Evolutionary conservation across 2,113 vertebrate genomes (phyloP), one percentile per base, ranked within the genome.

Genomic region (Semnopithecus entellus): DNA sequence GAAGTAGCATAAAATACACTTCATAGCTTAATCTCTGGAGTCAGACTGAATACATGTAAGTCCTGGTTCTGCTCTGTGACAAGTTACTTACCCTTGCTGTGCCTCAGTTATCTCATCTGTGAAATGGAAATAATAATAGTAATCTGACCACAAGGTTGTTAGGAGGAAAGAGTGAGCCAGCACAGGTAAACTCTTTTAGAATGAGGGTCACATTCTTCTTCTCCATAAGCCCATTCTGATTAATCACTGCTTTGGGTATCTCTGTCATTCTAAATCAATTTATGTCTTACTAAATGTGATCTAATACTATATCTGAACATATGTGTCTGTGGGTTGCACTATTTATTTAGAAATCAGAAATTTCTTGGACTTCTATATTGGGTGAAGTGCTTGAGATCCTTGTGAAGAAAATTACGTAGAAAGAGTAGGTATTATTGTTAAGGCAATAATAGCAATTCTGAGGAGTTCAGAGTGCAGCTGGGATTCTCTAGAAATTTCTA

Each of bases 331-430:
- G 32, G 43, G 86, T 93, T 94, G 32, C 55, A 79, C 72, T 14
- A 55, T 87, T 95, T 18, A 82, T 85, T 96, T 80, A 83, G 50
- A 91, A 87, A 83, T 95, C 55, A 97, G 43, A 72, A 91, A 93
- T n/a, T 87, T 14, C 35, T 79, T 88, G 70, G 52, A 76, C 16
- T 93, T 96, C 92, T 90, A 52, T 59, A 81, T 13, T 75, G 30
- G n/a, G 9, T 23, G 2, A 96, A 91, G 45, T 40, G 59, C 50
- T 92, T 82, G 64, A 89, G 72, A 92, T 75, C 20, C 88, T 52
- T 75, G 57, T 45, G 12, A 70, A 91, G 84, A 94, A 75, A 82
- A 88, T 84, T 79, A 87, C 52, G 35, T 64, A 82, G 64, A 78
- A 97, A 84, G 27, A 70, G 40, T 32, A 96, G 50, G 52, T 79